phyloP scores from a whole-genome alignment of 2,888 invertebrate species.

The Hypolimnas misippus region DNA sequence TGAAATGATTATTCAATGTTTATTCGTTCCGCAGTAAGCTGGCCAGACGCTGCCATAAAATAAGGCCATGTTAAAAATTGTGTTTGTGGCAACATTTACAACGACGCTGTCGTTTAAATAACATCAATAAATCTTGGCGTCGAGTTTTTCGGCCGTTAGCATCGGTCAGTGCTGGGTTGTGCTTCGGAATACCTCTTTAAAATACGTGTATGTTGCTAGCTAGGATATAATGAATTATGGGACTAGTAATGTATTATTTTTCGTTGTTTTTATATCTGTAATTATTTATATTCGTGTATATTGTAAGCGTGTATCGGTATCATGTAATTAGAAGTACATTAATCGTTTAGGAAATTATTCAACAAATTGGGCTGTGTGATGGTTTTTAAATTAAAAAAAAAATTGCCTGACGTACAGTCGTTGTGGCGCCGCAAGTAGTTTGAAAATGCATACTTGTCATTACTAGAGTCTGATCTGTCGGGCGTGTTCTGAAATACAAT shows the following conservation, averaged over 20 bases:
- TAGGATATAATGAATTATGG: not conserved
- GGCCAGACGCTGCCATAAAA: too few relatives aligned
- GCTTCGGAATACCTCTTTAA: not conserved
- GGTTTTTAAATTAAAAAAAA: not conserved
- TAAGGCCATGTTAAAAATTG: too few relatives aligned
- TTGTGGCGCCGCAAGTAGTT: too few relatives aligned
- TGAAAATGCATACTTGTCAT: too few relatives aligned
- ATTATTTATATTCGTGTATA: not conserved
- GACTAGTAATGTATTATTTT: not conserved
- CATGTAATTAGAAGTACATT: not conserved
- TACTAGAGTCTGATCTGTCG: too few relatives aligned
- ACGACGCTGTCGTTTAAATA: too few relatives aligned
- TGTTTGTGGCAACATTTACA: too few relatives aligned
- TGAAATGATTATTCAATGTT: too few relatives aligned
- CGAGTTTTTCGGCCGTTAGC: not conserved
- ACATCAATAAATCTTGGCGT: not conserved
- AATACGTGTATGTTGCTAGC: not conserved
- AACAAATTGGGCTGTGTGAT: slow-evolving; percentile 3
- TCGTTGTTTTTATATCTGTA: slow-evolving; percentile 1
- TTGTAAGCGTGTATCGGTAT: not conserved
- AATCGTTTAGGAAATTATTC: too few relatives aligned
- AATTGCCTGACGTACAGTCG: not conserved
- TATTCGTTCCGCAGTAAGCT: too few relatives aligned
- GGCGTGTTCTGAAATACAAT: too few relatives aligned
- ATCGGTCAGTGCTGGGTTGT: not conserved